A percentile compares a stretch with the other conserved stretches of the same genome.
Conservation (phyloP, 2,888 invertebrate genomes). For the Gnatocerus cornutus region DNA sequence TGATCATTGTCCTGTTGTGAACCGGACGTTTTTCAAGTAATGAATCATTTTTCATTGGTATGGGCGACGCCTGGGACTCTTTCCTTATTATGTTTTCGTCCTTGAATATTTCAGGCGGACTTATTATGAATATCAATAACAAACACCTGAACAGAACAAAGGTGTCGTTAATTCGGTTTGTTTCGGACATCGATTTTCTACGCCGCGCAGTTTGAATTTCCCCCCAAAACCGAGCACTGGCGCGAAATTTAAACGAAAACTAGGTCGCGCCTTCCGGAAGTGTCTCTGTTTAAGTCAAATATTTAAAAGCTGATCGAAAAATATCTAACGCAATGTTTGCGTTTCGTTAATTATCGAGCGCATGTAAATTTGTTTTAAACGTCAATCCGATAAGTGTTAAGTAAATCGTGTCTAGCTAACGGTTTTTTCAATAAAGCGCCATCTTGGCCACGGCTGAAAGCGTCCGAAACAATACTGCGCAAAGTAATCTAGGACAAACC, state of each 20-base stretch:
- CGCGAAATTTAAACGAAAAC: not conserved
- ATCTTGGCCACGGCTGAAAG: slow-evolving; percentile 19
- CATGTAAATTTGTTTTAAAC: slow-evolving; percentile 38
- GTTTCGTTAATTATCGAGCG: slow-evolving; percentile 32
- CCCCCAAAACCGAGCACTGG: not conserved
- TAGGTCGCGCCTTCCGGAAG: slow-evolving; percentile 19
- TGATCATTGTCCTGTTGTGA: not conserved
- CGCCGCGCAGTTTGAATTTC: not conserved
- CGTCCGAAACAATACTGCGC: not conserved
- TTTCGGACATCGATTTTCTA: slow-evolving; percentile 25
- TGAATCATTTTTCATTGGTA: slow-evolving; percentile 38
- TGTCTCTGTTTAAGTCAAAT: not conserved
- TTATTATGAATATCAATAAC: slow-evolving; percentile 30
- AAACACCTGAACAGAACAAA: not conserved
- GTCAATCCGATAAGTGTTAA: slow-evolving; percentile 13
- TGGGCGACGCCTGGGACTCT: slow-evolving; percentile 30
- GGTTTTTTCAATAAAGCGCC: slow-evolving; percentile 17
- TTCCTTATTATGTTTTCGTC: slow-evolving; percentile 32
- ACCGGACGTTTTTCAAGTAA: slow-evolving; percentile 1
- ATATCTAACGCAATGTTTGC: slow-evolving; percentile 36
- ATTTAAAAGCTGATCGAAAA: slow-evolving; percentile 4
- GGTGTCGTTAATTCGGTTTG: not conserved
- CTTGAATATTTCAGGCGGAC: slow-evolving; percentile 31
- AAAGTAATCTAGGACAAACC: not conserved
- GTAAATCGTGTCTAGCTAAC: slow-evolving; percentile 14